Evolutionary conservation across 1,140 invertebrate species (phyloP), one percentile per base, ranked within the genome.

Genomic region (Teleopsis dalmanni): DNA sequence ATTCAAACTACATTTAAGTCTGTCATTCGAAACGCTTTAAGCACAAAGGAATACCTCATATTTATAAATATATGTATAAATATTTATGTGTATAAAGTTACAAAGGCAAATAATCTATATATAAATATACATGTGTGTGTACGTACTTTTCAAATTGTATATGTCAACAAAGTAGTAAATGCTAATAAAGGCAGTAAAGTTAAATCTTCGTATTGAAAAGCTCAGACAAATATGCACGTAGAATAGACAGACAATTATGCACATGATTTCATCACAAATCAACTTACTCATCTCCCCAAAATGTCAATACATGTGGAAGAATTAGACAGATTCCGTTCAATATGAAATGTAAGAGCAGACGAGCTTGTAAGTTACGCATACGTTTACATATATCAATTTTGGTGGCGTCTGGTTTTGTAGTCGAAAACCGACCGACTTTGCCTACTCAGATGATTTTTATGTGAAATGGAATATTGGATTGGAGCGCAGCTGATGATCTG

Each of bases 401-500:
- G 33, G 11, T 13, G n/a, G 4, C 33, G 5, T 1, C 18, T 16
- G 18, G 6, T 14, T 16, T 14, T 8, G 18, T 34, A 14, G 33
- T 16, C 33, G 22, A 18, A 3, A 11, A 21, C 18, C 13, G 8
- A 16, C 8, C 2, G 4, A 19, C 22, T 4, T 37, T 0, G 36
- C 36, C 11, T 19, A 14, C 11, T 4, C 9, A 37, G 4, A 16
- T n/a, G 6, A 23, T 0, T 40, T 40, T 16, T 43, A 14, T 29
- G 27, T 29, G 13, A 29, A 29, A 13, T n/a, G n/a, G n/a, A n/a
- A n/a, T n/a, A n/a, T n/a, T n/a, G n/a, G n/a, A n/a, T n/a, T n/a
- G n/a, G n/a, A n/a, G n/a, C n/a, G n/a, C n/a, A n/a, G n/a, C n/a
- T 29, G 26, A 8, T 13, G 14, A 13, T 62, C 59, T 65, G 52